Percentiles rank a stretch among this genome's conserved stretches.
Conservation (phyloP, 1,140 invertebrate genomes). For the Onthophagus taurus region DNA sequence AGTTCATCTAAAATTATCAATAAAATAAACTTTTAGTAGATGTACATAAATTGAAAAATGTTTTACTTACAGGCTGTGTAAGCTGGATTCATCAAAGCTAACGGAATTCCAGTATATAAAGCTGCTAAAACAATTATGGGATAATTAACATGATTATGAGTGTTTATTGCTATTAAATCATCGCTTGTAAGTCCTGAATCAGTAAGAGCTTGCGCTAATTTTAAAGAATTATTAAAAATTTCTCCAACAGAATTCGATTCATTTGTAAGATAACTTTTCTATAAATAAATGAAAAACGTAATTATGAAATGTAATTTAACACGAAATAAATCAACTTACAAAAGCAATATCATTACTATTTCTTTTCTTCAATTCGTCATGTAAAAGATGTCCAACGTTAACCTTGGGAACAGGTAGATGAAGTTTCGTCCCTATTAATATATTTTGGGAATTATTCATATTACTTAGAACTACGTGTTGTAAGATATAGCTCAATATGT, state of each 20-base stretch:
- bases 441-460: too few relatives aligned
- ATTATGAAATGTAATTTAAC: neutral
- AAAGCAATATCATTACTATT: neutral
- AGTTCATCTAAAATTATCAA: conserved; percentile 4
- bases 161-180: conserved; percentile 1
- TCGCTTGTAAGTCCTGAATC: neutral
- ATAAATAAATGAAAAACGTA: neutral
- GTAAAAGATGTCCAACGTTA: too few relatives aligned
- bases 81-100: conserved; percentile 1
- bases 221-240: neutral
- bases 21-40: neutral
- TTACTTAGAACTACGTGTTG: too few relatives aligned
- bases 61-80: neutral
- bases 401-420: too few relatives aligned
- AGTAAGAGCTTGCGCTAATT: neutral
- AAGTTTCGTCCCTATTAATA: too few relatives aligned
- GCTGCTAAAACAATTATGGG: neutral
- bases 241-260: neutral
- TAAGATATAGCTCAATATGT: too few relatives aligned
- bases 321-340: neutral
- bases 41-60: too few relatives aligned
- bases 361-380: neutral
- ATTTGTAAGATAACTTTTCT: neutral
- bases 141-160: conserved; percentile 3
- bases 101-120: neutral